Base-by-base conservation (phyloP, 2,797 vertebrate species). In the Rhinoraja longicauda region DNA sequence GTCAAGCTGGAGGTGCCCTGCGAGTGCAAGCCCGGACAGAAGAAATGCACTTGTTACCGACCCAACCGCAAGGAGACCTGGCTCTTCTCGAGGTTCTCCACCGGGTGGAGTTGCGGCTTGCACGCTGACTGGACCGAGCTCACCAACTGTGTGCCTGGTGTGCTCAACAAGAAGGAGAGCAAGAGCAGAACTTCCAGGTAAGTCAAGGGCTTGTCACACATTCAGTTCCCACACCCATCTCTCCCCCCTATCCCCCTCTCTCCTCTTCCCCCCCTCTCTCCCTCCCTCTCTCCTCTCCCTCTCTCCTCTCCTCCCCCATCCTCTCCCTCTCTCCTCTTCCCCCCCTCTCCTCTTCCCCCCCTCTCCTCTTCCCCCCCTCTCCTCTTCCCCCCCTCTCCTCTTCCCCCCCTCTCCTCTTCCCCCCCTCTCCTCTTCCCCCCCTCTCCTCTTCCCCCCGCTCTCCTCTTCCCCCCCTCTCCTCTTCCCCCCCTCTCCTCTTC, bases 61-160 rank as follows among this genome's bases (percentile, higher is more conserved):
- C 99, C 99, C 93, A 99, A 99, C 96, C 97, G 98, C 94, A 97
- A 98, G 94, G 98, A 99, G 96, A 99, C 98, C 94, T 99, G 99
- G 99, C 97, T 99, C 93, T 99, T 99, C 96, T 99, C 99, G 0
- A 97, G 99, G 93, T 99, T 99, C 96, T 99, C 98, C 96, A 99
- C 99, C 1, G 99, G 99, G 96, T 99, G 98, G 99, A 99, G 98
- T 96, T 99, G 99, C 96, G 98, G 99, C 93, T 97, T 99, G 95
- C 99, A 99, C 95, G 99, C 99, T 92, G 99, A 99, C 97, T 99
- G 99, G 99, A 99, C 99, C 94, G 98, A 99, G 95, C 98, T 99
- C 94, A 99, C 98, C 95, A 99, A 97, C 97, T 99, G 99, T 94
- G 98, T 99, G 86, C 99, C 99, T 10, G 98, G 98, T 0, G 98